phyloP scores from a whole-genome alignment of 2,113 vertebrate genomes.

The Lipotes vexillifer region DNA sequence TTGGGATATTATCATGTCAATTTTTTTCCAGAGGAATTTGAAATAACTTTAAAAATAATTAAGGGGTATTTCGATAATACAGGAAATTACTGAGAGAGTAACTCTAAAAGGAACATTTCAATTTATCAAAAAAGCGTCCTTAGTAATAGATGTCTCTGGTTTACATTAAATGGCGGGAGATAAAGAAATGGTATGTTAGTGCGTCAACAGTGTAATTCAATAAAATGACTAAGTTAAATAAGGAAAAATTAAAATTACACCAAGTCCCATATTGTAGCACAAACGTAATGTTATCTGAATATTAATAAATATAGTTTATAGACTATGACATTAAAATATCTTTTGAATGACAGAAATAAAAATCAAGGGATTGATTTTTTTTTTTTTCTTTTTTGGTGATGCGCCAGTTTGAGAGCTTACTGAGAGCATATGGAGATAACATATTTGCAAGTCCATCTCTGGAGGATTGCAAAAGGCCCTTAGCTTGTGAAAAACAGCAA shows the following conservation, averaged over 20 bases:
- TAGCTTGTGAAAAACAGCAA: conserved; percentile 92
- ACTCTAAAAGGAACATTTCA: conserved; percentile 18
- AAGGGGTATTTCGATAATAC: conserved; percentile 18
- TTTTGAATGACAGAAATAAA: conserved; percentile 79
- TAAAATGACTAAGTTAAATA: conserved; percentile 27
- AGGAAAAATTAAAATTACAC: conserved; percentile 62
- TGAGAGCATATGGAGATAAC: conserved; percentile 93
- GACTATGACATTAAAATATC: conserved; percentile 71
- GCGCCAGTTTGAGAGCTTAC: conserved; percentile 86
- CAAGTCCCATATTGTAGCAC: conserved; percentile 18
- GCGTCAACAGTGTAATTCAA: conserved; percentile 8
- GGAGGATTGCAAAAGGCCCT: conserved; percentile 90
- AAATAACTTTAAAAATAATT: conserved; percentile 37
- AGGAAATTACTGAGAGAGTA: conserved; percentile 19
- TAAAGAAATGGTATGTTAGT: conserved; percentile 44
- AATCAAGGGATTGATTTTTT: conserved; percentile 74
- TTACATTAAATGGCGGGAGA: conserved; percentile 35
- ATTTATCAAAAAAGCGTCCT: not conserved
- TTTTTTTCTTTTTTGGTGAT: conserved; percentile 76
- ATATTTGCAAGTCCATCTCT: conserved; percentile 98
- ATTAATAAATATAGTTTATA: conserved; percentile 74
- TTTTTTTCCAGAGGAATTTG: not conserved
- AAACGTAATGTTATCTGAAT: conserved; percentile 59
- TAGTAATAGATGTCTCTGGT: conserved; percentile 28
- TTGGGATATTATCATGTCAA: not conserved